phyloP scores from a whole-genome alignment of 1,140 invertebrate genomes.

The Schmidtea mediterranea region DNA sequence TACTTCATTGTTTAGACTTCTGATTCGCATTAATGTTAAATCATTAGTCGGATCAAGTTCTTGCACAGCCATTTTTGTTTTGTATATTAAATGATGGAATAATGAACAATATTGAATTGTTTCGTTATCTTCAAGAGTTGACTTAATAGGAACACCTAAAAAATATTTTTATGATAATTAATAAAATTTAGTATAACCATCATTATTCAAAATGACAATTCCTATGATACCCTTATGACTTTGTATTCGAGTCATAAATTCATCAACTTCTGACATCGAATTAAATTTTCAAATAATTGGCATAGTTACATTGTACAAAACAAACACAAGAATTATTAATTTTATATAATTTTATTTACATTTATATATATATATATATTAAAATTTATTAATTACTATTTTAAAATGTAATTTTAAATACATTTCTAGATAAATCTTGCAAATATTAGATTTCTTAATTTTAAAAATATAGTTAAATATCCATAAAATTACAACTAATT shows the following conservation, averaged over 20 bases:
- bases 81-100: constrained; percentile 63
- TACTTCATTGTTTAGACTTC: constrained; percentile 89
- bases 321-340: too few relatives aligned
- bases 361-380: too few relatives aligned
- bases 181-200: constrained; percentile 49
- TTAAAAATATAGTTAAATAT: too few relatives aligned
- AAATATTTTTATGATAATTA: too few relatives aligned
- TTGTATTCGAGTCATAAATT: constrained; percentile 80
- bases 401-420: too few relatives aligned
- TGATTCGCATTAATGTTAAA: constrained; percentile 65
- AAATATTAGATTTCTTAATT: too few relatives aligned
- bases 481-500: too few relatives aligned
- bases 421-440: too few relatives aligned
- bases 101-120: constrained; percentile 75
- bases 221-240: constrained; percentile 83
- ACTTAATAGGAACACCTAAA: constrained; percentile 59
- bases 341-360: too few relatives aligned
- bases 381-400: too few relatives aligned
- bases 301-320: too few relatives aligned
- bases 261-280: constrained; percentile 55
- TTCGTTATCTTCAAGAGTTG: constrained; percentile 67
- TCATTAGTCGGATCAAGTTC: constrained; percentile 90
- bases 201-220: constrained; percentile 73
- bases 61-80: constrained; percentile 63
- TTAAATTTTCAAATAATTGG: too few relatives aligned